Percentiles rank a stretch among this genome's conserved stretches.
phyloP scores from a whole-genome alignment of 1,140 invertebrate species.

The Achatina immaculata region DNA sequence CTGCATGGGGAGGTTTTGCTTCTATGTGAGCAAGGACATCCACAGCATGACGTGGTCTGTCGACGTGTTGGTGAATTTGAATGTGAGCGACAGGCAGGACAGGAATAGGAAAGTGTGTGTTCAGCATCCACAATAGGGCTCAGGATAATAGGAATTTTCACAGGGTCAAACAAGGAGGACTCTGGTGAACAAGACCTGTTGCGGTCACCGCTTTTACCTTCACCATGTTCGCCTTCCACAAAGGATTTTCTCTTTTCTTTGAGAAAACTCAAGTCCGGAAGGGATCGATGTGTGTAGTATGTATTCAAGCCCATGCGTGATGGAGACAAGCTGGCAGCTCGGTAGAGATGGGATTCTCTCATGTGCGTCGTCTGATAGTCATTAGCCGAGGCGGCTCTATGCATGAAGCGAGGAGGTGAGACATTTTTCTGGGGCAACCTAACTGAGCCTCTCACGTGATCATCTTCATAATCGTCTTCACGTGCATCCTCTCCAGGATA shows the following conservation, averaged over 20 bases:
- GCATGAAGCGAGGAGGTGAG: neutral
- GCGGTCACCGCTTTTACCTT: neutral
- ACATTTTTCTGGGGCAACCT: slow-evolving; percentile 18
- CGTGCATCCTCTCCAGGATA: neutral
- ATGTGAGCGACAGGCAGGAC: slow-evolving; percentile 24
- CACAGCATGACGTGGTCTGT: slow-evolving; percentile 16
- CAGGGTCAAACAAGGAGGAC: slow-evolving; percentile 55
- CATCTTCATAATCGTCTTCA: neutral
- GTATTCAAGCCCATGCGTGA: slow-evolving; percentile 40
- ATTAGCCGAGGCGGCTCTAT: slow-evolving; percentile 37
- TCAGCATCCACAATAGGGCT: slow-evolving; percentile 45
- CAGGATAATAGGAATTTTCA: slow-evolving; percentile 51
- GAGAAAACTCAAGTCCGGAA: slow-evolving; percentile 63
- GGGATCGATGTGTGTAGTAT: slow-evolving; percentile 59
- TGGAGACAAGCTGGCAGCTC: slow-evolving; percentile 44
- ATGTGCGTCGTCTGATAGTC: slow-evolving; percentile 30
- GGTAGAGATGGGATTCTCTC: slow-evolving; percentile 27
- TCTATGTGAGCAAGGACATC: slow-evolving; percentile 10
- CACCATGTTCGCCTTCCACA: neutral
- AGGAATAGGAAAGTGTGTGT: slow-evolving; percentile 29
- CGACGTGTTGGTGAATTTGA: slow-evolving; percentile 20
- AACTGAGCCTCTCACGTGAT: neutral
- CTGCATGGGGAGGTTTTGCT: slow-evolving; percentile 27
- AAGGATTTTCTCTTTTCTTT: slow-evolving; percentile 27
- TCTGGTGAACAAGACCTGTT: slow-evolving; percentile 16